Evolutionary conservation across 2,888 invertebrate species (phyloP), one percentile per base, ranked within the genome.

Genomic region (Noctua janthina): DNA sequence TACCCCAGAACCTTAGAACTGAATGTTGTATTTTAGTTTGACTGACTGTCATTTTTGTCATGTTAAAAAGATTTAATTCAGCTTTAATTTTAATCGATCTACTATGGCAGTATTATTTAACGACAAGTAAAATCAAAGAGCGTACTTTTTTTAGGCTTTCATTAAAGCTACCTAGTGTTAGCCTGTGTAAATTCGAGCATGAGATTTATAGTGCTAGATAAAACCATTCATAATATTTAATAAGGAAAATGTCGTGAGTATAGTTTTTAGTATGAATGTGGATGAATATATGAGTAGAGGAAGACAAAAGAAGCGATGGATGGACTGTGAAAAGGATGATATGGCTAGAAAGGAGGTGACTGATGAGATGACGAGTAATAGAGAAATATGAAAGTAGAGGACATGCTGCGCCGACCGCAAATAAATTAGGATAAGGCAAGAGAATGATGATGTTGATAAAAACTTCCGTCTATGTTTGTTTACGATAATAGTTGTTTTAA

Each of bases 401-500:
- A 49, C 49, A 49, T 49, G 49, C 15, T 49, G 15, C 49, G 15
- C 13, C 49, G 4, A 49, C 49, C 13, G 0, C 49, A 49, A 49
- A 15, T 15, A 49, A 49, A 49, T 15, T 49, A 15, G 49, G 49
- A 49, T 13, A 49, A 49, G 5, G 49, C 13, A 49, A 15, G 13
- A 49, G 15, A 15, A 49, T 49, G 49, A 13, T 11, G 46, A 10
- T 46, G 46, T 5, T 5, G 13, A 15, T 49, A 15, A 51, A 51
- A 51, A 51, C 51, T 20, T 20, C 17, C 23, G n/a, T 56, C 11
- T n/a, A 10, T 35, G 6, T 39, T 7, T 49, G 17, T 43, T 20
- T 20, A 23, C 39, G 15, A 20, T 69, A 66, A 82, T 46, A 71
- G n/a, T 69, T 75, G 68, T 75, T 20, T 10, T 69, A 75, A 67